Evolutionary conservation across 1,140 invertebrate genomes (phyloP).

Genomic region (Drosophila azteca): DNA sequence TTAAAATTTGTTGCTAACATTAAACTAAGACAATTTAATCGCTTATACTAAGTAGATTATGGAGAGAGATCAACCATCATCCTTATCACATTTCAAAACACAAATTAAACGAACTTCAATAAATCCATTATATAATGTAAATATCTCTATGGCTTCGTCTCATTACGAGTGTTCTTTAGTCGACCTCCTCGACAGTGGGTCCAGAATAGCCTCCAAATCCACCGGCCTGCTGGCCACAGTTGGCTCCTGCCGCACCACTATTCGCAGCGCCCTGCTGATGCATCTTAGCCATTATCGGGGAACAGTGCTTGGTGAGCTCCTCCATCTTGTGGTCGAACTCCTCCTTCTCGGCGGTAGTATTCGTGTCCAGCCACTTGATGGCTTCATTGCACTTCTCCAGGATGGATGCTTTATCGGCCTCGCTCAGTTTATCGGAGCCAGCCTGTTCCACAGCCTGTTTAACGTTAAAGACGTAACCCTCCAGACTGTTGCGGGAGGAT

Average conservation of each 20-base stretch:
- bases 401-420: slow-evolving; percentile 86
- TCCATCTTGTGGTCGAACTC: slow-evolving; percentile 87
- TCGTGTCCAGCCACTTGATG: slow-evolving; percentile 86
- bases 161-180: slow-evolving; percentile 28
- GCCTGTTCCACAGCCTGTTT: slow-evolving; percentile 86
- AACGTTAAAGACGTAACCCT: slow-evolving; percentile 90
- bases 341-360: slow-evolving; percentile 86
- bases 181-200: slow-evolving; percentile 68
- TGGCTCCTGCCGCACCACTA: slow-evolving; percentile 3
- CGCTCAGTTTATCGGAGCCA: slow-evolving; percentile 85
- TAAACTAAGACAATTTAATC: background rate
- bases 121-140: background rate
- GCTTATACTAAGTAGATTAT: background rate
- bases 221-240: slow-evolving; percentile 74
- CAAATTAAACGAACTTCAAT: background rate
- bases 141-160: background rate
- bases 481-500: slow-evolving; percentile 86
- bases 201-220: slow-evolving; percentile 59
- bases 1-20: slow-evolving; percentile 2
- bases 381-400: slow-evolving; percentile 85
- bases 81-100: slow-evolving; percentile 3
- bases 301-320: slow-evolving; percentile 85
- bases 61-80: background rate
- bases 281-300: slow-evolving; percentile 86
- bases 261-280: slow-evolving; percentile 59